Evolutionary conservation across 1,140 invertebrate genomes (phyloP).

Genomic region (Halictus rubicundus): DNA sequence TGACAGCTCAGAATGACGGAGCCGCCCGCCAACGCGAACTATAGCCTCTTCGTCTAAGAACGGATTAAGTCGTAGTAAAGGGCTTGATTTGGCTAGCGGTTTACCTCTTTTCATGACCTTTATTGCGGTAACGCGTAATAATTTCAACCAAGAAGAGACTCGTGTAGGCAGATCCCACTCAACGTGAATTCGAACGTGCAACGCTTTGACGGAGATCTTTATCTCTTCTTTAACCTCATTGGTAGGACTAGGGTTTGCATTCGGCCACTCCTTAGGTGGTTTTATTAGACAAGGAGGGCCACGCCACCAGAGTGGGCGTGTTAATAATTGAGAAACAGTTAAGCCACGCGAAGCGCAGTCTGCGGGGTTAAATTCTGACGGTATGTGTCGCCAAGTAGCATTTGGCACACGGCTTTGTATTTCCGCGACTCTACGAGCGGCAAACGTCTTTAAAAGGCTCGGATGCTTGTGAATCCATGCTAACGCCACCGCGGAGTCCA

Average conservation of each 20-base stretch:
- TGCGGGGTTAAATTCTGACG: not conserved
- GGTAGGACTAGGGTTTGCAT: not conserved
- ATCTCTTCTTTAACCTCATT: not conserved
- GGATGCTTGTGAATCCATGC: not conserved
- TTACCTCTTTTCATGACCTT: too few relatives aligned
- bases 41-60: too few relatives aligned
- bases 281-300: not conserved
- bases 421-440: not conserved
- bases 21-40: too few relatives aligned
- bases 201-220: not conserved
- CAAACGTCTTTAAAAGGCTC: not conserved
- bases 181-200: not conserved
- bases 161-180: too few relatives aligned
- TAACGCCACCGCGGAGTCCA: not conserved
- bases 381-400: too few relatives aligned
- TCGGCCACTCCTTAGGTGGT: not conserved
- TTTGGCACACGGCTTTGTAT: too few relatives aligned
- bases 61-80: too few relatives aligned
- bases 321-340: not conserved
- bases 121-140: too few relatives aligned
- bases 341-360: constrained; percentile 6
- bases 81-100: too few relatives aligned
- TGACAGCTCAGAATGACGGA: too few relatives aligned
- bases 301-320: not conserved
- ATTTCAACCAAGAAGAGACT: too few relatives aligned